Percentiles rank a stretch among this genome's conserved stretches.
phyloP scores from a whole-genome alignment of 1,140 invertebrate genomes.

The Chironomus tepperi region DNA sequence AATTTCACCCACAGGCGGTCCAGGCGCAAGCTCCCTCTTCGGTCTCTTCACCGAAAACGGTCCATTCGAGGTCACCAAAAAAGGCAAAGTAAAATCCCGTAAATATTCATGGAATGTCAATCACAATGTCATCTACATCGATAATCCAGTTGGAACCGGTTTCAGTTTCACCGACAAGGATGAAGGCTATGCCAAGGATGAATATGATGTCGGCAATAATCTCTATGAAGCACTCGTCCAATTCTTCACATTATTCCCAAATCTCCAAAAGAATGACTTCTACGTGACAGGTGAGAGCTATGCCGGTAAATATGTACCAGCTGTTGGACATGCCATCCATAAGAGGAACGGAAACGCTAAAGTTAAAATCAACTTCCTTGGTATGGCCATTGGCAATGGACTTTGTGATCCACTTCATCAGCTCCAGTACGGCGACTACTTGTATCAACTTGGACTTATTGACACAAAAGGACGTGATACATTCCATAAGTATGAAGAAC shows the following conservation, averaged over 20 bases:
- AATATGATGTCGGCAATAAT: slow-evolving; percentile 57
- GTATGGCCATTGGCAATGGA: slow-evolving; percentile 78
- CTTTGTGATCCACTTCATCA: slow-evolving; percentile 73
- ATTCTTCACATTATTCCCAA: slow-evolving; percentile 64
- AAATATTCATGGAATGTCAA: slow-evolving; percentile 65
- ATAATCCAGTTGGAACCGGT: slow-evolving; percentile 79
- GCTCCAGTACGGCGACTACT: slow-evolving; percentile 66
- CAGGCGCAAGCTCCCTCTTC: slow-evolving; percentile 68
- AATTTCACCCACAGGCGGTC: slow-evolving; percentile 43
- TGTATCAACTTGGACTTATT: slow-evolving; percentile 71
- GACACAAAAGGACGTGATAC: slow-evolving; percentile 53
- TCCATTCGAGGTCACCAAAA: slow-evolving; percentile 54
- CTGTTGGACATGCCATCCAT: slow-evolving; percentile 66
- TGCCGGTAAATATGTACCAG: slow-evolving; percentile 77
- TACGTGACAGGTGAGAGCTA: slow-evolving; percentile 83
- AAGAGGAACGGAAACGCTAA: slow-evolving; percentile 44
- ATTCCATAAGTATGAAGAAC: slow-evolving; percentile 52
- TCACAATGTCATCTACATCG: slow-evolving; percentile 73
- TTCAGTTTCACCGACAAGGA: slow-evolving; percentile 62
- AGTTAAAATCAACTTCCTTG: slow-evolving; percentile 56
- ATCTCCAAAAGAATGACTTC: slow-evolving; percentile 55
- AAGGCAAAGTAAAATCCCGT: slow-evolving; percentile 47
- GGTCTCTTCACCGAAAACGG: slow-evolving; percentile 78
- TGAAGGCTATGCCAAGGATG: slow-evolving; percentile 52
- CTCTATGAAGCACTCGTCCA: slow-evolving; percentile 56